Percentiles rank a stretch among this genome's conserved stretches.
These are phyloP conservation scores for Kryptolebias ocellatus DNA, from an alignment of 2,797 vertebrate genomes.

Conservation along the genomic window DNA sequence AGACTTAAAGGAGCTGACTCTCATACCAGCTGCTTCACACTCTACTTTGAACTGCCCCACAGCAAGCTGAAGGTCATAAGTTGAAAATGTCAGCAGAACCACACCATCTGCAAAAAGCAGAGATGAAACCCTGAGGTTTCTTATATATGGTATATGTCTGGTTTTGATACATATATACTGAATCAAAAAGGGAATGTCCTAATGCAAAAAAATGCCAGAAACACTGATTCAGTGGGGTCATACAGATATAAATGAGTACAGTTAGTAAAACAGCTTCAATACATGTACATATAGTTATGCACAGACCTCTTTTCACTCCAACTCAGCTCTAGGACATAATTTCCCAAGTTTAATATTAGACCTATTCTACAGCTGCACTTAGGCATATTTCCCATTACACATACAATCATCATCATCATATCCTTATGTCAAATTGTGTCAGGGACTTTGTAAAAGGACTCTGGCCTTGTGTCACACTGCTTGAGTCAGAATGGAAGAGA, in stretches of 20 bases:
- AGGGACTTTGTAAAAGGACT: constrained; percentile 58
- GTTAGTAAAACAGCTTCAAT: constrained; percentile 11
- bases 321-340: constrained; percentile 55
- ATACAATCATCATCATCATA: constrained; percentile 60
- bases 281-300: constrained; percentile 4
- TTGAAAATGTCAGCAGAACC: no score
- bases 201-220: neutral
- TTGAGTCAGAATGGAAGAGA: constrained; percentile 74
- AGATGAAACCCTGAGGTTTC: no score
- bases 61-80: no score
- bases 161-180: no score
- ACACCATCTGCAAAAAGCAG: no score
- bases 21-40: no score
- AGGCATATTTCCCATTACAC: constrained; percentile 64
- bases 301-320: neutral
- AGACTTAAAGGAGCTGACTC: no score
- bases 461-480: constrained; percentile 66
- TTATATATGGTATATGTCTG: no score
- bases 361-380: constrained; percentile 52
- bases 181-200: no score
- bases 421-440: constrained; percentile 65
- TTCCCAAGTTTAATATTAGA: constrained; percentile 56
- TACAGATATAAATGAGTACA: constrained; percentile 13
- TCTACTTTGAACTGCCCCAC: no score
- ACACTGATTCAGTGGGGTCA: neutral